Base-by-base conservation (phyloP, 2,888 invertebrate species). In the Lutraria lutraria region DNA sequence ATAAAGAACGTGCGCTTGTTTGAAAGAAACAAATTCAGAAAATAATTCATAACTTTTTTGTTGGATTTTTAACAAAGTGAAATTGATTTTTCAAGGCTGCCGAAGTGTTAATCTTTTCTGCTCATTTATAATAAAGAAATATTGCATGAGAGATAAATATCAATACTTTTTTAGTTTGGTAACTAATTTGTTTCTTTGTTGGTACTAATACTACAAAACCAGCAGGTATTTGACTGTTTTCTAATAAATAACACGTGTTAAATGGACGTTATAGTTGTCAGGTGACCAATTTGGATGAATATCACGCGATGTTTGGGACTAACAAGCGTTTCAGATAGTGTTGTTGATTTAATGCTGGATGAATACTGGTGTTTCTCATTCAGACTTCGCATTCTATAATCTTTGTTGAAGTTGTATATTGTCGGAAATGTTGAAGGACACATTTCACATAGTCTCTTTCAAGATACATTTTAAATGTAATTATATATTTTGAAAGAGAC, bases 71-170 rank as follows among this genome's bases (percentile, higher is more conserved):
- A 15, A 76, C 29, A 76, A 76, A 34, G 34, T 76, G 76, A 34
- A 76, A 76, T 34, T 76, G 76, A 31, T 31, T 76, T 76, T 76
- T 76, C n/a, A n/a, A n/a, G n/a, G 76, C 76, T 34, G 10, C 8
- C 31, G 0, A 1, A 34, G 76, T 34, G 76, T 76, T 76, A 16
- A 34, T 34, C 19, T 29, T 12, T 76, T 34, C 31, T 29, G 31
- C 31, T 34, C 31, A 6, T 16, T 31, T 76, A 19, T n/a, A 31
- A 16, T 25, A 34, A 25, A 25, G 34, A 34, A 13, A 76, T 76
- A 34, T 76, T 25, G 21, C 56, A 56, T 0, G 34, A 12, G 29
- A 31, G 31, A 34, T 76, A 31, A 72, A 72, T 72, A 25, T 25
- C 15, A 0, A 15, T 8, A 6, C 25, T 19, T 13, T 76, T 31